Evolutionary conservation across 2,797 vertebrate species (phyloP).

Genomic region (Calcarius lapponicus): DNA sequence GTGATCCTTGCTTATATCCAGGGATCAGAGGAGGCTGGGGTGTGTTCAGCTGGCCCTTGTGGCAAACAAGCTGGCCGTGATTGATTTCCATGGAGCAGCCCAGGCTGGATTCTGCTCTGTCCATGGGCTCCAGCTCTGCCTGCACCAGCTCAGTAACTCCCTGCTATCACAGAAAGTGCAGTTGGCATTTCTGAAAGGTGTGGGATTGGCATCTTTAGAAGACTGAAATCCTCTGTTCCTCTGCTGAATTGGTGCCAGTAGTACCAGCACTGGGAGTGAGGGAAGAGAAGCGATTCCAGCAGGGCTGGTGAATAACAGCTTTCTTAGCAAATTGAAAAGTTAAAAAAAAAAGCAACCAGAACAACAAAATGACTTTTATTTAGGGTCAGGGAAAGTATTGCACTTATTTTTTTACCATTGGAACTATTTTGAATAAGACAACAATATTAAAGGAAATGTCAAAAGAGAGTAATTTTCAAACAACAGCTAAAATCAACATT

Average conservation of each 20-base stretch:
- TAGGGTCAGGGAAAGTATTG: neutral
- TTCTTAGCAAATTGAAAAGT: constrained; percentile 2
- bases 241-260: constrained; percentile 8
- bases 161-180: neutral
- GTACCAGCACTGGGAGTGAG: neutral
- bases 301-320: constrained; percentile 10
- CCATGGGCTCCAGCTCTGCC: neutral
- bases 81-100: neutral
- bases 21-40: neutral
- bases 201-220: constrained; percentile 26
- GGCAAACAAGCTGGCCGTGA: neutral
- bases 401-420: neutral
- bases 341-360: neutral
- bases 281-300: neutral
- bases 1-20: neutral
- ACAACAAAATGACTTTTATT: neutral
- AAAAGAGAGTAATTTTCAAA: neutral
- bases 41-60: neutral
- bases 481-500: neutral
- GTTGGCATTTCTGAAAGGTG: constrained; percentile 37
- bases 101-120: neutral
- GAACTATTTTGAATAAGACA: neutral
- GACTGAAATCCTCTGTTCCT: constrained; percentile 29
- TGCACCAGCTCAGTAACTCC: neutral
- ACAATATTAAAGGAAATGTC: neutral